phyloP scores from a whole-genome alignment of 2,888 invertebrate species.

The Xestia xanthographa region DNA sequence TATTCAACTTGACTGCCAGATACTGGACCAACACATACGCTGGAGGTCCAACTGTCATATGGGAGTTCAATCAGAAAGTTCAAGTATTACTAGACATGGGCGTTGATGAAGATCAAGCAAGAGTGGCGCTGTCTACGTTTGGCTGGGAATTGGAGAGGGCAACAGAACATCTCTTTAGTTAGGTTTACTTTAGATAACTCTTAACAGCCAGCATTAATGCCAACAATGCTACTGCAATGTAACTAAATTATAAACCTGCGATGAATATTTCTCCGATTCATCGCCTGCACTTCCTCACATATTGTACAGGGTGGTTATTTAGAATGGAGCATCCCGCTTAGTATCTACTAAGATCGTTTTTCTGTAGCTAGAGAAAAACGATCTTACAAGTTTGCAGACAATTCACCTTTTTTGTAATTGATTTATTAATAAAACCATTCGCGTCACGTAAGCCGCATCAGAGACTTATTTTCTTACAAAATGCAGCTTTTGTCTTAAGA shows the following conservation, averaged over 20 bases:
- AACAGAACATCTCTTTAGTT: constrained; percentile 92
- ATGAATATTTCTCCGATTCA: constrained; percentile 42
- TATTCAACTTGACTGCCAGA: constrained; percentile 97
- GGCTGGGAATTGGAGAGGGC: constrained; percentile 98
- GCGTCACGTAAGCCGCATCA: neutral
- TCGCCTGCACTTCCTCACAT: constrained; percentile 36
- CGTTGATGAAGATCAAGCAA: constrained; percentile 96
- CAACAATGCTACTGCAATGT: constrained; percentile 55
- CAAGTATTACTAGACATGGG: constrained; percentile 98
- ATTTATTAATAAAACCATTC: neutral
- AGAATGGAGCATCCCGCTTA: neutral
- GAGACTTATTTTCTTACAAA: neutral
- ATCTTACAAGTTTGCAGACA: neutral
- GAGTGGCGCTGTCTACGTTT: constrained; percentile 97
- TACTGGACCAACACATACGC: constrained; percentile 99
- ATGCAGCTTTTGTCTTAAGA: neutral
- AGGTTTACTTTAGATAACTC: constrained; percentile 64
- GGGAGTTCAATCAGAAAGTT: constrained; percentile 96
- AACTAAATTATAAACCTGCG: constrained; percentile 45
- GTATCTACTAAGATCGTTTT: no score
- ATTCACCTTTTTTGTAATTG: neutral
- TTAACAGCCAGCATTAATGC: constrained; percentile 47
- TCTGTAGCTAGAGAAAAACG: neutral
- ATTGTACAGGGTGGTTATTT: constrained; percentile 25
- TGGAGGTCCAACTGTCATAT: constrained; percentile 91